These are phyloP conservation scores for Lethenteron reissneri DNA, from an alignment of 2,113 vertebrate species.

Conservation along the genomic window DNA sequence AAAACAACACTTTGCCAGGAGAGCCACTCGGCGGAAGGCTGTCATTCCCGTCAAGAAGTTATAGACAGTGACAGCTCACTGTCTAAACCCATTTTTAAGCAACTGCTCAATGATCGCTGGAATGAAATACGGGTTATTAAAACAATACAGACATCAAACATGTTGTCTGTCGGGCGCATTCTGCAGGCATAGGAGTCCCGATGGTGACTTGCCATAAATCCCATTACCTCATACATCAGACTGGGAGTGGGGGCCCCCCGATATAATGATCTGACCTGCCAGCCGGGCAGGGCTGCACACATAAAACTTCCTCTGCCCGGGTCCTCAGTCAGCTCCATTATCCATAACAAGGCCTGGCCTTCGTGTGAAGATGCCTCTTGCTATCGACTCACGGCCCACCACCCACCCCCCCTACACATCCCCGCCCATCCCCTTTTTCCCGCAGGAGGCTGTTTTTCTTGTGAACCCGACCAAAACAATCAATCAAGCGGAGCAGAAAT, in stretches of 20 bases:
- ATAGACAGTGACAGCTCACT: too few species aligned
- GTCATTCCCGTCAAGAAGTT: too few species aligned
- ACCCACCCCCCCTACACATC: background rate
- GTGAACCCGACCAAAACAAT: conserved; percentile 7
- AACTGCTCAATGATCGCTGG: too few species aligned
- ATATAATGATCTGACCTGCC: conserved; percentile 5
- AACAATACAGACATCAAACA: too few species aligned
- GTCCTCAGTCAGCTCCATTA: conserved; percentile 3
- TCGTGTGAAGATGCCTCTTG: conserved; percentile 1
- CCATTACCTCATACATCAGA: conserved; percentile 5
- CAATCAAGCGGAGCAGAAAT: conserved; percentile 5
- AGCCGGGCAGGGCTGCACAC: background rate
- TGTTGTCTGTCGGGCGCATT: too few species aligned
- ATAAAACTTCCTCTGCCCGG: conserved; percentile 3
- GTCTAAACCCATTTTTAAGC: too few species aligned
- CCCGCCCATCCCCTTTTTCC: too few species aligned
- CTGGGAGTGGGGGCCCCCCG: background rate
- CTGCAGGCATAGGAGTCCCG: too few species aligned
- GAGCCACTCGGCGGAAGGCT: too few species aligned
- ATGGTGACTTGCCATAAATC: conserved; percentile 3
- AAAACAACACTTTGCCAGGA: too few species aligned
- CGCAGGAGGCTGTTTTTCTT: conserved; percentile 3
- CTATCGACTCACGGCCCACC: conserved; percentile 5
- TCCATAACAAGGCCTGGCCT: conserved; percentile 5
- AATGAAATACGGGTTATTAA: too few species aligned